These are phyloP conservation scores for Drosophila nikananu DNA, from an alignment of 1,140 invertebrate genomes.

Conservation along the genomic window DNA sequence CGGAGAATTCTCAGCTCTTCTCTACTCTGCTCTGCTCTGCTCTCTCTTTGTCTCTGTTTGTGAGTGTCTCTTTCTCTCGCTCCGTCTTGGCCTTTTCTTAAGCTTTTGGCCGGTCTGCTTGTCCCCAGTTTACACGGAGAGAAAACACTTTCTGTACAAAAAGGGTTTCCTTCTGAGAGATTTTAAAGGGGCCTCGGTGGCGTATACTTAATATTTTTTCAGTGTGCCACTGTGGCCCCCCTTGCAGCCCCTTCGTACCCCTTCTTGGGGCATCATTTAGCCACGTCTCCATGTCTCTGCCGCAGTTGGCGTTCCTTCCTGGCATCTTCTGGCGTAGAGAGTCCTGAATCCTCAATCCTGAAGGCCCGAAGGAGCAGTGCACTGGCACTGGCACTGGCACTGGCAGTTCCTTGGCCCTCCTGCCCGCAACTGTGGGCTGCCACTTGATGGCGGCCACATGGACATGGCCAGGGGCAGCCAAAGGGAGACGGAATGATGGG, in stretches of 20 bases:
- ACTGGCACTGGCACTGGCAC: slow-evolving; percentile 1
- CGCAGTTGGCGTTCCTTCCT: slow-evolving; percentile 15
- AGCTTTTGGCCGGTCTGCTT: slow-evolving; percentile 3
- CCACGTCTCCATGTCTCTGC: background rate
- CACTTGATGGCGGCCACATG: slow-evolving; percentile 78
- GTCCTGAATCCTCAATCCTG: slow-evolving; percentile 6
- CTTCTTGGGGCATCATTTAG: background rate
- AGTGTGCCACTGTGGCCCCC: background rate
- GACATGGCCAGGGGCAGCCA: slow-evolving; percentile 26
- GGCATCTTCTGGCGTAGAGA: slow-evolving; percentile 12
- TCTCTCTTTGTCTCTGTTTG: slow-evolving; percentile 20
- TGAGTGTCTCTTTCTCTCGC: slow-evolving; percentile 1
- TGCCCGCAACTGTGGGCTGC: slow-evolving; percentile 78
- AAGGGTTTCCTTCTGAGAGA: background rate
- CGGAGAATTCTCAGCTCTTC: slow-evolving; percentile 64
- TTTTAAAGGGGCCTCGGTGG: background rate
- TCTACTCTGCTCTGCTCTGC: slow-evolving; percentile 2
- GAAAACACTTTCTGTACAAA: background rate
- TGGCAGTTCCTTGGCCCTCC: slow-evolving; percentile 8
- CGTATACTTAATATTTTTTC: slow-evolving; percentile 29
- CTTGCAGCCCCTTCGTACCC: background rate
- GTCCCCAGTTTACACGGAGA: background rate
- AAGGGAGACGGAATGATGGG: slow-evolving; percentile 3
- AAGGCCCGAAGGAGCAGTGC: slow-evolving; percentile 19
- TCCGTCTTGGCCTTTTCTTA: slow-evolving; percentile 34